Conservation (phyloP, 2,113 vertebrate species). For the Cottus gobio region DNA sequence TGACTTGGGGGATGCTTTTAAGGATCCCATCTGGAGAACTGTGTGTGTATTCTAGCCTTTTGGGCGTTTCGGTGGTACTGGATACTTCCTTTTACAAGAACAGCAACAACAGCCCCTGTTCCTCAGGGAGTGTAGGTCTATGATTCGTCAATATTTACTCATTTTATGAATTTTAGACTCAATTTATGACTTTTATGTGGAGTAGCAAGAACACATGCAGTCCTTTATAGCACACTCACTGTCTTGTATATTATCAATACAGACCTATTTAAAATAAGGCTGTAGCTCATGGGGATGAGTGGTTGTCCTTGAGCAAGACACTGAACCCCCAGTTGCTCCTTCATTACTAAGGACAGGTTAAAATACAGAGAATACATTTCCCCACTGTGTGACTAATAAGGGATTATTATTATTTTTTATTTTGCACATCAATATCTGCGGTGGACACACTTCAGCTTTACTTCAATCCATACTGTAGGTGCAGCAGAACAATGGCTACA, state of each 20-base stretch:
- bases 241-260: not conserved
- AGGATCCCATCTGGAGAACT: slow-evolving; percentile 7
- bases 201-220: not conserved
- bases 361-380: too few relatives aligned
- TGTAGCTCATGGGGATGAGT: too few relatives aligned
- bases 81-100: slow-evolving; percentile 6
- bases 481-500: slow-evolving; percentile 6
- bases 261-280: too few relatives aligned
- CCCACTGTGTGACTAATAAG: too few relatives aligned
- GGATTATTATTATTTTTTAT: too few relatives aligned
- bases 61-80: not conserved
- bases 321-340: too few relatives aligned
- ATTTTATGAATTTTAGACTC: not conserved
- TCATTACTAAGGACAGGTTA: too few relatives aligned
- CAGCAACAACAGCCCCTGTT: not conserved
- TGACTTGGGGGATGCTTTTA: slow-evolving; percentile 26
- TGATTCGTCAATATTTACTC: not conserved
- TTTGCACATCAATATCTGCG: not conserved
- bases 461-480: not conserved
- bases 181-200: not conserved
- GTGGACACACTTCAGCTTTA: not conserved
- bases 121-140: not conserved
- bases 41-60: not conserved
- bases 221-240: not conserved
- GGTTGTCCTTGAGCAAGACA: too few relatives aligned